A percentile compares a stretch with the other conserved stretches of the same genome.
phyloP scores from a whole-genome alignment of 2,797 vertebrate species.

The Galagoides demidoff region DNA sequence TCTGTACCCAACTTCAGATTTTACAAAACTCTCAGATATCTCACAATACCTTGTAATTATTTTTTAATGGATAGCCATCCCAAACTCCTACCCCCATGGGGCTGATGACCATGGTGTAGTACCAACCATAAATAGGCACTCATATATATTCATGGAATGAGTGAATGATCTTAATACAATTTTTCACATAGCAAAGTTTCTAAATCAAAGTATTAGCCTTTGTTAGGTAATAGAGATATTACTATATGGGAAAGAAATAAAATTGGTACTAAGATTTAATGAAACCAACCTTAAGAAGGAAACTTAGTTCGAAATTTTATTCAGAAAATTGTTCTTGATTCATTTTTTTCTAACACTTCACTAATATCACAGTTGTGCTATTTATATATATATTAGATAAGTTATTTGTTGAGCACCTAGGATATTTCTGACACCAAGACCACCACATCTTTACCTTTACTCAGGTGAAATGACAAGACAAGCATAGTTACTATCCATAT shows the following conservation, averaged over 20 bases:
- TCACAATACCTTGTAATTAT: not conserved
- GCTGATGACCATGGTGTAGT: not conserved
- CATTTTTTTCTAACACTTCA: not conserved
- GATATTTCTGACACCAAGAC: not conserved
- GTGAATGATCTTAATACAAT: not conserved
- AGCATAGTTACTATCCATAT: not conserved
- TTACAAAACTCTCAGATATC: not conserved
- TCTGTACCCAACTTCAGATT: not conserved
- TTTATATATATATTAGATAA: not conserved
- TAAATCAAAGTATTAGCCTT: not conserved
- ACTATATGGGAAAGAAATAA: conserved; percentile 3
- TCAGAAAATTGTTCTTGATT: not conserved
- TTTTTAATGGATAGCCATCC: not conserved
- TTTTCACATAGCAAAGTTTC: not conserved
- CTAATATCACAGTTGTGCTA: not conserved
- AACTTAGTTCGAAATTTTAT: not conserved
- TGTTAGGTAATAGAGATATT: not conserved
- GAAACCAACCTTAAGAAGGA: not conserved
- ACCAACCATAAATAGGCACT: not conserved
- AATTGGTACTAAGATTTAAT: not conserved
- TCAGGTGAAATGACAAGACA: not conserved
- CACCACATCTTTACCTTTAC: too few relatives aligned
- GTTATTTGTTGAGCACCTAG: not conserved
- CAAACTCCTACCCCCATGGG: not conserved
- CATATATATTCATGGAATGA: not conserved